Base-by-base conservation (phyloP, 2,797 vertebrate species). In the Melopsittacus undulatus region DNA sequence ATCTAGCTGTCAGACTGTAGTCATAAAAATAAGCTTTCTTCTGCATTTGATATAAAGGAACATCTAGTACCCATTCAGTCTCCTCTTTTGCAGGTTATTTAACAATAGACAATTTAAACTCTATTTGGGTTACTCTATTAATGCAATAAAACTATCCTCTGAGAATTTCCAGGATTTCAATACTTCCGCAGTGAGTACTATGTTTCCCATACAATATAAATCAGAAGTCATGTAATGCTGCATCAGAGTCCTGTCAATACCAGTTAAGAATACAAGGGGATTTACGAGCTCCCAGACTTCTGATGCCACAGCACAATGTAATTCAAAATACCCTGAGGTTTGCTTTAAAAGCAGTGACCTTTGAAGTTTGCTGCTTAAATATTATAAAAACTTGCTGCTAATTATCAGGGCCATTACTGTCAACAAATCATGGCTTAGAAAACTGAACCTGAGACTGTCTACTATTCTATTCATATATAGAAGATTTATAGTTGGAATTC, bases 281-380 rank as follows among this genome's bases (percentile, higher is more conserved):
- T 97, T 96, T 95, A 96, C 94, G 89, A 93, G 83, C 82, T 95
- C 91, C 42, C 9, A 1, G 42, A 51, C 80, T 90, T 90, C 63
- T 84, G 70, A 90, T 96, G 86, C 62, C 1, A 4, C 49, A 78
- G 78, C 21, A 48, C 49, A 86, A 94, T 38, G 49, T 84, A 94
- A 79, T 36, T 70, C 64, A 78, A 93, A 90, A 91, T 93, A 90
- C 57, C 32, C 42, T n/a, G 22, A 92, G 30, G 63, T 90, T 92
- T 95, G 89, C 92, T 95, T 95, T 95, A 91, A 87, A 94, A 73
- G 73, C 92, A 88, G 77, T 94, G 89, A 95, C 85, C 77, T 87
- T 81, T 26, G 2, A 92, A 95, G 51, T 92, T 86, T 95, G 56
- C 63, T 79, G 63, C 90, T 95, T 79, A 90, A 91, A 83, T 94